Evolutionary conservation across 2,113 vertebrate genomes (phyloP), one percentile per base, ranked within the genome.

Genomic region (Clarias gariepinus): DNA sequence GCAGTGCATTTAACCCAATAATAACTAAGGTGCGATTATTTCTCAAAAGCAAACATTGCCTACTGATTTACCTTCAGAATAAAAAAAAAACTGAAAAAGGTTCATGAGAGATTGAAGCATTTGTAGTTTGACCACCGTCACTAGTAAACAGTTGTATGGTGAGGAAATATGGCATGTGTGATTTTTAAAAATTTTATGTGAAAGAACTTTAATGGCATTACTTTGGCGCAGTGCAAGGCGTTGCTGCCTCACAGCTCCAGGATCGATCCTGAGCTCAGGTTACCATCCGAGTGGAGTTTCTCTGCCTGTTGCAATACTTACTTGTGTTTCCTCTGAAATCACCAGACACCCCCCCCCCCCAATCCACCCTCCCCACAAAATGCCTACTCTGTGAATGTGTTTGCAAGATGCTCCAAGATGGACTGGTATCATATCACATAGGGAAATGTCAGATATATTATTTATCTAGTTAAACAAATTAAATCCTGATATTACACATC

Each of bases 211-310:
- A 57, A 0, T 58, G 28, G 77, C 53, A 2, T 3, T 16, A 25
- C 55, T 25, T 57, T 61, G 57, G 19, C 2, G 57, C 78, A 80
- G 30, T 25, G 57, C 23, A 30, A 60, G 21, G 28, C 55, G 7
- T 23, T 23, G 25, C 55, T 61, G 30, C 30, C 78, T 80, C 77
- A 30, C 52, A 60, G 55, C 28, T 60, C 28, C 55, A 36, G 55
- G 55, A 80, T 58, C 55, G 28, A 80, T 60, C 15, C 28, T 60
- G 28, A 80, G 28, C 55, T 80, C 77, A 60, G 28, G 18, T 80
- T 80, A 80, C 55, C 28, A 58, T 60, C 77, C 36, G 77, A 78
- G n/a, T 79, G 76, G 53, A 28, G 76, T 79, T 57, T 57, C 23
- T 28, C 1, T 33, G 18, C 9, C 47, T 55, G 13, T 11, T 28